These are phyloP conservation scores for Drosophila triauraria DNA, from an alignment of 1,140 invertebrate genomes.

Conservation along the genomic window DNA sequence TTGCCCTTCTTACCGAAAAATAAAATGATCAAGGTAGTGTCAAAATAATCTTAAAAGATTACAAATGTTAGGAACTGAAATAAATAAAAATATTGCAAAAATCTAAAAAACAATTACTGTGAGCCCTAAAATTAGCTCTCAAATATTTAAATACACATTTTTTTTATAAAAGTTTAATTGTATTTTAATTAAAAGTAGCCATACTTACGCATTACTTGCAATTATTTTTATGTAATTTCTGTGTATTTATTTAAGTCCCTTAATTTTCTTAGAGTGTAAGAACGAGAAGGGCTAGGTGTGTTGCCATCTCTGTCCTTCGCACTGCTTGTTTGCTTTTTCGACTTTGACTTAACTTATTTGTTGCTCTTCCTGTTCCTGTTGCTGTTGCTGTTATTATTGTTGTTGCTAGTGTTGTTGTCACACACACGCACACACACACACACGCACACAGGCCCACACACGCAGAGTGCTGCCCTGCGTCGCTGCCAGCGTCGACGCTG, in stretches of 20 bases:
- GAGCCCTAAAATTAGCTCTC: too few species aligned
- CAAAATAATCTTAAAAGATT: too few species aligned
- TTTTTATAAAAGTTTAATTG: too few species aligned
- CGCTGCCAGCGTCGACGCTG: conserved; percentile 32
- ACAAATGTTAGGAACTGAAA: too few species aligned
- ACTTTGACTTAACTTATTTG: conserved; percentile 83
- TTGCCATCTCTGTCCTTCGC: conserved; percentile 17
- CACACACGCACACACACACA: conserved; percentile 16
- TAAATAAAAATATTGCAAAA: neutral
- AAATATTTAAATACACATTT: too few species aligned
- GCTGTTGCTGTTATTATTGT: conserved; percentile 25
- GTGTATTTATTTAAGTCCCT: too few species aligned
- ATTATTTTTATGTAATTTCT: neutral
- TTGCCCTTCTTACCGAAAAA: too few species aligned
- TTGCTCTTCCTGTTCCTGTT: conserved; percentile 57
- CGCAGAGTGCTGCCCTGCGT: conserved; percentile 22
- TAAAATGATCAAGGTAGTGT: too few species aligned
- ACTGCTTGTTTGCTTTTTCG: conserved; percentile 73
- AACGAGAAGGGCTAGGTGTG: conserved; percentile 4
- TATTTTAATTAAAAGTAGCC: too few species aligned
- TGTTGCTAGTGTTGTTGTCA: conserved; percentile 18
- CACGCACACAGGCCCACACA: conserved; percentile 4
- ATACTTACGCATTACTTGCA: too few species aligned
- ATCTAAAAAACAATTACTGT: neutral
- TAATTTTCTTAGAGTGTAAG: neutral